phyloP scores from a whole-genome alignment of 2,888 invertebrate species.

The Leptura quadrifasciata region DNA sequence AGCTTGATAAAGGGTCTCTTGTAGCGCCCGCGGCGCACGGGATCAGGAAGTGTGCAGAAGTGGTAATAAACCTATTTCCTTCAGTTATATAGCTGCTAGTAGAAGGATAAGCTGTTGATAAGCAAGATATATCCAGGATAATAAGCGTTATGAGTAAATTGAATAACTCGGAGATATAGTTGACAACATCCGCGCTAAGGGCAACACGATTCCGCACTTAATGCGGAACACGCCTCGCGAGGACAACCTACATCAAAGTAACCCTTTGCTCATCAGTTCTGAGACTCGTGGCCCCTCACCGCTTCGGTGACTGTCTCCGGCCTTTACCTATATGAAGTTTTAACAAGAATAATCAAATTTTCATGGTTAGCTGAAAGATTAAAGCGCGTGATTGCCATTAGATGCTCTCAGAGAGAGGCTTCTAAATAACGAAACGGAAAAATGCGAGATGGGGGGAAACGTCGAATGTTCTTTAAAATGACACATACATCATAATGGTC shows the following conservation, averaged over 20 bases:
- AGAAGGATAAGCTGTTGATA: conserved; percentile 53
- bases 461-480: background rate
- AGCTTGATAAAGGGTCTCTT: conserved; percentile 21
- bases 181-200: conserved; percentile 60
- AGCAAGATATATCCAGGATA: conserved; percentile 58
- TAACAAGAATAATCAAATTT: background rate
- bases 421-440: too few species aligned
- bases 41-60: conserved; percentile 37
- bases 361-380: background rate
- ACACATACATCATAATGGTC: too few species aligned
- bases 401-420: background rate
- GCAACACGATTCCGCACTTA: conserved; percentile 64
- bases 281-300: conserved; percentile 38
- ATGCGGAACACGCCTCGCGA: conserved; percentile 59
- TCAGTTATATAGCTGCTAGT: conserved; percentile 35
- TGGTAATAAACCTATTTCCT: conserved; percentile 48
- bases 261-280: conserved; percentile 53
- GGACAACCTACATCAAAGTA: conserved; percentile 60
- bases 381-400: background rate
- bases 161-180: conserved; percentile 60
- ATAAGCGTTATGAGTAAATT: conserved; percentile 62
- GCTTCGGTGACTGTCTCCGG: conserved; percentile 10
- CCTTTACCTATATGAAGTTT: conserved; percentile 4
- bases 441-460: too few species aligned
- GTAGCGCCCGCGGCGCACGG: conserved; percentile 15